Percentiles rank a stretch among this genome's conserved stretches.
These are phyloP conservation scores for Carassius gibelio DNA, from an alignment of 2,113 vertebrate genomes.

Conservation along the genomic window DNA sequence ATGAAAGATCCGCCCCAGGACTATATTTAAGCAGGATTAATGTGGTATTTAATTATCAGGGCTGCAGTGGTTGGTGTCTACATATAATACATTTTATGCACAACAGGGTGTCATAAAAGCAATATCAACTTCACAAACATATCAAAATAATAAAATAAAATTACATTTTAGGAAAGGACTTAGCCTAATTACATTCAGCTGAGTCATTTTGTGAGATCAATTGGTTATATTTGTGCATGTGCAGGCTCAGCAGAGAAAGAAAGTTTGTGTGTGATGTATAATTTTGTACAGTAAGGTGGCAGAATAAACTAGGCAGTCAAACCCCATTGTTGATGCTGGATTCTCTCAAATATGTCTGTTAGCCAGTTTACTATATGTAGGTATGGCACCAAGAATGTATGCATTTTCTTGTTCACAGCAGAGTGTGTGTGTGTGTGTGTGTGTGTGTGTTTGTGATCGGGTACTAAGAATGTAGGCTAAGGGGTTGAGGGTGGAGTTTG, in stretches of 20 bases:
- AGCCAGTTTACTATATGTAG: slow-evolving; percentile 54
- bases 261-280: slow-evolving; percentile 41
- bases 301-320: not conserved
- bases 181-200: not conserved
- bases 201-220: not conserved
- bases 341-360: slow-evolving; percentile 19
- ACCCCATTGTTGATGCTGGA: slow-evolving; percentile 63
- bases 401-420: slow-evolving; percentile 6
- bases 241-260: not conserved
- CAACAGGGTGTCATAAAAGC: not conserved
- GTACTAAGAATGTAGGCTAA: slow-evolving; percentile 55
- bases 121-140: not conserved
- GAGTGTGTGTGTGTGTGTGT: slow-evolving; percentile 8
- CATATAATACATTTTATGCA: not conserved
- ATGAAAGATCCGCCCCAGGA: slow-evolving; percentile 15
- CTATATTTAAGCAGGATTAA: slow-evolving; percentile 24
- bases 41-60: slow-evolving; percentile 13
- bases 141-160: not conserved
- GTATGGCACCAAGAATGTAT: slow-evolving; percentile 10
- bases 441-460: slow-evolving; percentile 22
- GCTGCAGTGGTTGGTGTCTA: not conserved
- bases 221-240: slow-evolving; percentile 38
- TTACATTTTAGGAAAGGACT: not conserved
- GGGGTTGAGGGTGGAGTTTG: slow-evolving; percentile 38
- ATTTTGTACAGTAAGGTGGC: not conserved